A percentile compares a stretch with the other conserved stretches of the same genome.
Conservation (phyloP, 2,888 invertebrate species). For the Seira sanloemensis region DNA sequence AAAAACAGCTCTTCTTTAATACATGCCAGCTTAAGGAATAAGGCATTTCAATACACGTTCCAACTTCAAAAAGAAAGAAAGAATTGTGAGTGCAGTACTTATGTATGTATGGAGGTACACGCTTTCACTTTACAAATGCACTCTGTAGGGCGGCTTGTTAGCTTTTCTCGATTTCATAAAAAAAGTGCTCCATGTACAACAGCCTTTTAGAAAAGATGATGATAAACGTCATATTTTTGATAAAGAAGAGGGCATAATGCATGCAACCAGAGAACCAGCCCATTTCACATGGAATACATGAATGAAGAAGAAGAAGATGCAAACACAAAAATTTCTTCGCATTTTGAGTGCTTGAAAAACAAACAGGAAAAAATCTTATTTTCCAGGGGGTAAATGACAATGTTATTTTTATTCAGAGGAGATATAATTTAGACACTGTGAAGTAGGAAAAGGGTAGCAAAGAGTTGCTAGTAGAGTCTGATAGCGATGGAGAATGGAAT, state of each 20-base stretch:
- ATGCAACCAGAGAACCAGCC: conserved; percentile 10
- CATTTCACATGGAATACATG: neutral
- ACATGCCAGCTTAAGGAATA: neutral
- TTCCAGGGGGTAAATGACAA: conserved; percentile 8
- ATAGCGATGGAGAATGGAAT: conserved; percentile 1
- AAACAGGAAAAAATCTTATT: too few relatives aligned
- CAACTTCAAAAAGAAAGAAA: neutral
- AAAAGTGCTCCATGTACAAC: conserved; percentile 12
- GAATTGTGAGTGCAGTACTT: neutral
- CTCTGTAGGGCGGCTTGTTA: conserved; percentile 30
- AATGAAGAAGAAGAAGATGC: neutral
- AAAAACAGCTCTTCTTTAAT: neutral
- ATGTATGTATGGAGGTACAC: too few relatives aligned
- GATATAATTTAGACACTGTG: too few relatives aligned
- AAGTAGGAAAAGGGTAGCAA: too few relatives aligned
- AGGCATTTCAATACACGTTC: neutral
- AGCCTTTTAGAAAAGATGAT: conserved; percentile 9
- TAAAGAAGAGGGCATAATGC: conserved; percentile 5
- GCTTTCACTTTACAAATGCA: neutral
- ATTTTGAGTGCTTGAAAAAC: too few relatives aligned
- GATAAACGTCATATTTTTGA: conserved; percentile 18
- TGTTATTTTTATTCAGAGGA: conserved; percentile 9
- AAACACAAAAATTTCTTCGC: neutral
- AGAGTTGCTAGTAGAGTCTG: too few relatives aligned
- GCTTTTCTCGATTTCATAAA: conserved; percentile 21